These are phyloP conservation scores for Drosophila pseudotalamancana DNA, from an alignment of 2,888 invertebrate species.

Conservation along the genomic window DNA sequence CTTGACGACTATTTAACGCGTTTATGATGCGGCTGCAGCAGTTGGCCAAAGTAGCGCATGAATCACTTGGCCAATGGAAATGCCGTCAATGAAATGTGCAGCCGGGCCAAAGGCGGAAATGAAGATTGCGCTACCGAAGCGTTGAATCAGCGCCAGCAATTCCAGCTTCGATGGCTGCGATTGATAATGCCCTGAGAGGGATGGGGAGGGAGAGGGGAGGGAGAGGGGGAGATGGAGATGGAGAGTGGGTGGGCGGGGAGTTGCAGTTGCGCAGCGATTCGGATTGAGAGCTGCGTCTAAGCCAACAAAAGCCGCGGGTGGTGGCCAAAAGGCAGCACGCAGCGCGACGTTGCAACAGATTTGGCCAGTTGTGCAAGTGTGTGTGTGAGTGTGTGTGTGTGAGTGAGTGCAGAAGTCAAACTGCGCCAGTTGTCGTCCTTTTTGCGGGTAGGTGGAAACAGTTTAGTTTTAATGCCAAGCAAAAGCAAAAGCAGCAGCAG, in stretches of 20 bases:
- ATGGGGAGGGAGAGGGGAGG: slow-evolving; percentile 39
- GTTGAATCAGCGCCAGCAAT: slow-evolving; percentile 57
- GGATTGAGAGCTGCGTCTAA: slow-evolving; percentile 51
- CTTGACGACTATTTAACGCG: slow-evolving; percentile 27
- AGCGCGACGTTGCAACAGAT: slow-evolving; percentile 47
- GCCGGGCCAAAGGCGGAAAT: slow-evolving; percentile 56
- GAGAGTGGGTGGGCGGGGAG: slow-evolving; percentile 49
- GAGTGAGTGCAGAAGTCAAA: slow-evolving; percentile 63
- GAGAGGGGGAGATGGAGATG: slow-evolving; percentile 21
- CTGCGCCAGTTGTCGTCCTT: slow-evolving; percentile 76
- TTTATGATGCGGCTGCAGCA: slow-evolving; percentile 39
- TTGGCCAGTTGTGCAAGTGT: slow-evolving; percentile 42
- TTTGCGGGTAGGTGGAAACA: slow-evolving; percentile 79
- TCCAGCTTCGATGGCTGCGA: slow-evolving; percentile 42
- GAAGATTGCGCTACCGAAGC: slow-evolving; percentile 62
- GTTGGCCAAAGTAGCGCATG: slow-evolving; percentile 43
- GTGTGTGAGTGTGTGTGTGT: slow-evolving; percentile 21
- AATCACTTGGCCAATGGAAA: slow-evolving; percentile 38
- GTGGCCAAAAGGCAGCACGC: slow-evolving; percentile 58
- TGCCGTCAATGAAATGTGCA: slow-evolving; percentile 32
- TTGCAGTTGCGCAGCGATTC: background rate
- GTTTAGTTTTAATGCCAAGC: slow-evolving; percentile 76
- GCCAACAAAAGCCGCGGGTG: slow-evolving; percentile 68
- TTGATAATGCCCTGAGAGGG: slow-evolving; percentile 54
- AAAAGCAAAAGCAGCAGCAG: slow-evolving; percentile 39